phyloP scores from a whole-genome alignment of 2,113 vertebrate species.

The Haplochromis burtoni region DNA sequence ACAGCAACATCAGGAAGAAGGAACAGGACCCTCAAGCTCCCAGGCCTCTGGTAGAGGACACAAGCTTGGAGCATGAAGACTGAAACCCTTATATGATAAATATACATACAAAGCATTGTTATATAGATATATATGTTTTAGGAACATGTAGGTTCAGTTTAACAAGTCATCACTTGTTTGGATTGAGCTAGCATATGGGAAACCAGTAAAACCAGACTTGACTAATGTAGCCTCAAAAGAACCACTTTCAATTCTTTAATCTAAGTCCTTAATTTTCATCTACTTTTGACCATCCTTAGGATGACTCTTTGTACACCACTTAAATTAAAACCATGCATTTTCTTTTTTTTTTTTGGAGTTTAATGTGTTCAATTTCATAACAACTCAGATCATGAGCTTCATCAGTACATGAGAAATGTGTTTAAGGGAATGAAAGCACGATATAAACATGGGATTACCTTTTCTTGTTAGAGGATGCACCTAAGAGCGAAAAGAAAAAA shows the following conservation, averaged over 20 bases:
- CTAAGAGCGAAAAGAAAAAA: neutral
- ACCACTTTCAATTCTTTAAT: neutral
- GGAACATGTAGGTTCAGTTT: neutral
- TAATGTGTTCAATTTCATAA: neutral
- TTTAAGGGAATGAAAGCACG: neutral
- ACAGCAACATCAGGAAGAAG: neutral
- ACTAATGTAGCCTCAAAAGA: neutral
- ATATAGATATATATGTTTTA: neutral
- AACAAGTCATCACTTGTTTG: neutral
- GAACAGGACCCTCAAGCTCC: neutral
- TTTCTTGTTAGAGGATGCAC: neutral
- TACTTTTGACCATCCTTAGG: neutral
- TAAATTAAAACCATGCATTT: rapidly evolving
- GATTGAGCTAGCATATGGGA: neutral
- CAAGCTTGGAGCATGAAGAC: neutral
- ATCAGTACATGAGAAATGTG: neutral
- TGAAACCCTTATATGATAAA: neutral
- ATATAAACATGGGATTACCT: neutral
- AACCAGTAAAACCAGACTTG: neutral
- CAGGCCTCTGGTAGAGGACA: neutral
- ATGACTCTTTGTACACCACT: neutral
- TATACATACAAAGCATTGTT: neutral
- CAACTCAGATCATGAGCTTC: neutral
- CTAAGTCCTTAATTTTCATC: neutral
- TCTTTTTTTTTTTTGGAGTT: neutral